Evolutionary conservation across 2,797 vertebrate species (phyloP), one percentile per base, ranked within the genome.

Genomic region (Urophycis tenuis): DNA sequence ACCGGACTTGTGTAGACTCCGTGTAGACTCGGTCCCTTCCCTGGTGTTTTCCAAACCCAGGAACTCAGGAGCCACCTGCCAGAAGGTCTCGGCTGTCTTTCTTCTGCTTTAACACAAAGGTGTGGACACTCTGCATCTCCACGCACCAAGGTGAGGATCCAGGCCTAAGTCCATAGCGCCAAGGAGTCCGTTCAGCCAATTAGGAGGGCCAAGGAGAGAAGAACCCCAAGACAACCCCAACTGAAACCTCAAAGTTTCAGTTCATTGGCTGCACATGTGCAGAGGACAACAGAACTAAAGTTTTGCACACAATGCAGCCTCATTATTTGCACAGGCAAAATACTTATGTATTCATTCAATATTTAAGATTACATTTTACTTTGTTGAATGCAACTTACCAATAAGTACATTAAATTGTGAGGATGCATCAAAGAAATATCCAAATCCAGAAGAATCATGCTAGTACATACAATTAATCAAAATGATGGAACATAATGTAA

Each of bases 181-280:
- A 75, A 1, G 49, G 34, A 78, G 73, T 75, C 81, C 77, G 72
- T 74, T 67, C 77, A 81, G 60, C 70, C 76, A 74, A 84, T 87
- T 64, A 78, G 82, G 78, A 75, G 11, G 11, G 33, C 41, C 8
- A 75, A 30, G 2, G 72, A 64, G 41, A 78, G 83, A 81, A 82
- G 64, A 74, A 79, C 30, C 31, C 77, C 60, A 53, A 67, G n/a
- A 49, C 32, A 7, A 45, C n/a, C n/a, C n/a, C n/a, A n/a, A n/a
- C n/a, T n/a, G n/a, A n/a, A n/a, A n/a, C n/a, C n/a, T n/a, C n/a
- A n/a, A n/a, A 22, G 74, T 25, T 5, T 25, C 19, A 11, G 35
- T 73, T 25, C 25, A 64, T 64, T 29, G n/a, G 25, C 25, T 64
- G 45, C 45, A 49, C 45, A 49, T 49, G 60, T 64, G 60, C 7